A percentile compares a stretch with the other conserved stretches of the same genome.
Evolutionary conservation across 2,113 vertebrate genomes (phyloP).

Genomic region (Chiloscyllium plagiosum): DNA sequence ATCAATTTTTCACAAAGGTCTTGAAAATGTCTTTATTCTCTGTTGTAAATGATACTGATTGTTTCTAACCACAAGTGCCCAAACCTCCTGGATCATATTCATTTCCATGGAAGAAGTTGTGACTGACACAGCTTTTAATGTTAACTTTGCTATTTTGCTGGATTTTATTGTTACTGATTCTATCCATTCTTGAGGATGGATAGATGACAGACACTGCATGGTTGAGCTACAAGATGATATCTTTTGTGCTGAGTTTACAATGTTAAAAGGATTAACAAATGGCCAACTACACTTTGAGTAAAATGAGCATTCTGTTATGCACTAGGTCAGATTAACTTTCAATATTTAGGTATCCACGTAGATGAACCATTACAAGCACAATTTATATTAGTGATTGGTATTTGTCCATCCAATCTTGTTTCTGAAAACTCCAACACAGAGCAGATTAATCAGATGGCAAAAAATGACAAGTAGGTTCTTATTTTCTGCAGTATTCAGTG

Average conservation of each 20-base stretch:
- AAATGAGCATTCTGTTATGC: background rate
- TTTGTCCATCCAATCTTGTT: background rate
- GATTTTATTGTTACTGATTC: background rate
- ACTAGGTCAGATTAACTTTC: background rate
- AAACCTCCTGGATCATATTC: background rate
- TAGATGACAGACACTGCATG: too few species aligned
- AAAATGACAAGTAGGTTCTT: background rate
- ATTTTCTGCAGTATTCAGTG: background rate
- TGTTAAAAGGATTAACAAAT: background rate
- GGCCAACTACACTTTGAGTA: background rate
- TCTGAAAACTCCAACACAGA: background rate
- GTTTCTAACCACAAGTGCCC: background rate
- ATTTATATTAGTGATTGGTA: background rate
- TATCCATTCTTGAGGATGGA: too few species aligned
- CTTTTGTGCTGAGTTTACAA: background rate
- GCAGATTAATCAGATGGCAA: background rate
- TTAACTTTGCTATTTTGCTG: background rate
- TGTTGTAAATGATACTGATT: background rate
- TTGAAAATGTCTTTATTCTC: background rate
- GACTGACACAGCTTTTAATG: background rate
- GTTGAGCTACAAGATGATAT: too few species aligned
- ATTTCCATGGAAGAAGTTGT: background rate
- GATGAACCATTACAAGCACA: background rate
- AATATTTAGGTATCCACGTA: background rate
- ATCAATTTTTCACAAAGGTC: background rate